These are phyloP conservation scores for Virgularia gustaviana DNA, from an alignment of 92 coral and sea anemone species.

Conservation along the genomic window DNA sequence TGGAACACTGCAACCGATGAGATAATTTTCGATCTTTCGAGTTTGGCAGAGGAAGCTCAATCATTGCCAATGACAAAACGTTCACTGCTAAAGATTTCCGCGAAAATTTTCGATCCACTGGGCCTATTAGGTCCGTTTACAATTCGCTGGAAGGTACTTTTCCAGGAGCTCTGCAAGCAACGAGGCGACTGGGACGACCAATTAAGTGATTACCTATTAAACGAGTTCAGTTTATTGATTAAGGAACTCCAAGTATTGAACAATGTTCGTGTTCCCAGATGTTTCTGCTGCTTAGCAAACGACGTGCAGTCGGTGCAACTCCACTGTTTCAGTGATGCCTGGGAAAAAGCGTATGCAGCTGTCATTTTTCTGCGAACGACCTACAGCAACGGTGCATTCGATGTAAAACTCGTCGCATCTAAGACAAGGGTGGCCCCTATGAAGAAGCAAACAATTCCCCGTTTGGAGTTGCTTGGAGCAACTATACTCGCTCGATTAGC, in stretches of 20 bases:
- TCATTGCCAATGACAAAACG: slow-evolving; percentile 35
- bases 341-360: slow-evolving; percentile 53
- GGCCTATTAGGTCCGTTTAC: slow-evolving; percentile 52
- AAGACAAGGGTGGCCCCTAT: slow-evolving; percentile 44
- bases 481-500: background rate
- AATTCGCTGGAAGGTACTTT: slow-evolving; percentile 38
- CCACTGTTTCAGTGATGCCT: slow-evolving; percentile 52
- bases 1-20: slow-evolving; percentile 52
- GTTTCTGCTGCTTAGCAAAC: background rate
- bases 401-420: slow-evolving; percentile 32
- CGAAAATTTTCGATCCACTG: slow-evolving; percentile 51
- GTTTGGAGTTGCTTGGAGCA: background rate
- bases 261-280: slow-evolving; percentile 38
- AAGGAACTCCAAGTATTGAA: slow-evolving; percentile 27
- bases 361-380: slow-evolving; percentile 26
- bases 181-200: slow-evolving; percentile 20
- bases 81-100: slow-evolving; percentile 44
- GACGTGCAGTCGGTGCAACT: slow-evolving; percentile 32
- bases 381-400: slow-evolving; percentile 26
- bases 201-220: slow-evolving; percentile 15
- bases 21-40: slow-evolving; percentile 34
- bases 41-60: slow-evolving; percentile 23
- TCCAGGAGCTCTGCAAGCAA: slow-evolving; percentile 27
- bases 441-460: slow-evolving; percentile 36
- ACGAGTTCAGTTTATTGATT: background rate